Base-by-base conservation (phyloP, 2,113 vertebrate genomes). In the Camelus dromedarius region DNA sequence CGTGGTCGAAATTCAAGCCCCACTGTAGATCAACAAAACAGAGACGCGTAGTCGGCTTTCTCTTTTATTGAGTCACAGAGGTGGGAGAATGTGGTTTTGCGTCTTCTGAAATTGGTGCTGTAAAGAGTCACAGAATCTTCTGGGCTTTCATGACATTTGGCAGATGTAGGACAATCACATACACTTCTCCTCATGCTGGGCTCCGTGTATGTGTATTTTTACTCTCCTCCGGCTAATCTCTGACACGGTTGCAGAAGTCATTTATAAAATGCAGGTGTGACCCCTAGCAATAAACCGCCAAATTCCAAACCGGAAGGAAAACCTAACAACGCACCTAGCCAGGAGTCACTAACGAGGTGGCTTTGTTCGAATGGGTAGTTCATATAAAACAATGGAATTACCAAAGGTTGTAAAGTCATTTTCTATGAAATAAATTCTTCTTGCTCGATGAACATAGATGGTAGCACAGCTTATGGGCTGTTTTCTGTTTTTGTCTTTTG, bases 191-290 rank as follows among this genome's bases (percentile, higher is more conserved):
- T 83, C 24, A 28, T 28, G 19, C 50, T 69, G 2, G n/a, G 22
- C 5, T 69, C 26, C n/a, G 58, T 20, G 1, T 19, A 30, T 62
- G 30, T 26, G 46, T 2, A 24, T 85, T 54, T 82, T 72, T 35
- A 42, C 30, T 52, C 81, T 72, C 83, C 67, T 81, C 73, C 79
- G 66, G 35, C 28, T 85, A 70, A 73, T 69, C 79, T 76, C 77
- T 89, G 77, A 82, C 72, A 70, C 50, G 30, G 24, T 91, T 81
- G 96, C 62, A 92, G 80, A 92, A 67, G 62, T 85, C 35, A 67
- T 87, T 77, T 90, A 28, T 32, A 84, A 94, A 91, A 92, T 11
- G 5, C 35, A 91, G 56, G 26, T 30, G 38, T 11, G n/a, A n/a
- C 38, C 76, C 35, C 50, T 38, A 35, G 19, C 73, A 50, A 79